Conservation (phyloP, 2,888 invertebrate species). For the Pristionchus arcanus region DNA sequence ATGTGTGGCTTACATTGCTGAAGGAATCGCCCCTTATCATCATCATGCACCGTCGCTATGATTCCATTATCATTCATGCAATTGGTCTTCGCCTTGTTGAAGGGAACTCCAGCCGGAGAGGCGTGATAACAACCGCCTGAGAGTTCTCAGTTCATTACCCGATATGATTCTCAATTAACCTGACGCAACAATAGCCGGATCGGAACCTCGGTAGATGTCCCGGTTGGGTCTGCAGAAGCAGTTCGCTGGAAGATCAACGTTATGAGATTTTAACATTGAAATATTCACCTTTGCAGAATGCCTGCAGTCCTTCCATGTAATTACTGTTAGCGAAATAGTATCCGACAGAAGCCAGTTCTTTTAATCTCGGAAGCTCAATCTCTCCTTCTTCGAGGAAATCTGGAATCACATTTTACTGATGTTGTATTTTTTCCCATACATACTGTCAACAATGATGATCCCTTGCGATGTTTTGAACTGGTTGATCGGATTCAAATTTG, state of each 20-base stretch:
- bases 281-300: not conserved
- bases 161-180: too few relatives aligned
- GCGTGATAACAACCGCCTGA: not conserved
- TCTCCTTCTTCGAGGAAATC: not conserved
- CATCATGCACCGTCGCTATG: not conserved
- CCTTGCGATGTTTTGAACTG: constrained; percentile 13
- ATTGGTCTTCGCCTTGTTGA: not conserved
- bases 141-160: too few relatives aligned
- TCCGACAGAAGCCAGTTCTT: not conserved
- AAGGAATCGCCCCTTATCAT: not conserved
- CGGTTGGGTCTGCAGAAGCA: not conserved
- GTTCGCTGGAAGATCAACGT: not conserved
- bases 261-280: not conserved
- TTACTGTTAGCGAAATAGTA: not conserved
- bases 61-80: not conserved
- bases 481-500: not conserved
- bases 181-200: not conserved
- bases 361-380: not conserved
- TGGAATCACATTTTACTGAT: not conserved
- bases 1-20: not conserved
- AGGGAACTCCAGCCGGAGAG: not conserved
- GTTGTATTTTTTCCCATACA: not conserved
- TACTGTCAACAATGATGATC: not conserved
- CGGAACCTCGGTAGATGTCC: not conserved
- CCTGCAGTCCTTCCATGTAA: not conserved